Evolutionary conservation across 2,113 vertebrate genomes (phyloP).

Genomic region (Tonatia bakeri): DNA sequence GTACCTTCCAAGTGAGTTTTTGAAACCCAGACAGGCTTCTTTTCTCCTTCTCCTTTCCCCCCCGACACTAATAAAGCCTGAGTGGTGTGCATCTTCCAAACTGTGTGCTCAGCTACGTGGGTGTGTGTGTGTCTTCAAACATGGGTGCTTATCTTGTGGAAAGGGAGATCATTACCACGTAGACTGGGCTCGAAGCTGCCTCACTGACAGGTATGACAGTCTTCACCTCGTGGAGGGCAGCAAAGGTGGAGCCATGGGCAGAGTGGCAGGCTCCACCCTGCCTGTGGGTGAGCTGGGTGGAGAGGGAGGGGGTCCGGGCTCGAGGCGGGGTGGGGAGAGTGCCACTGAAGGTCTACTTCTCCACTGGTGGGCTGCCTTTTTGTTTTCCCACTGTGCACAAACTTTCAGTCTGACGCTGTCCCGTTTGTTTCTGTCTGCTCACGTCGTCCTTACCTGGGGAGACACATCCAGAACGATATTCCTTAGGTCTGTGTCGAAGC

Average conservation of each 20-base stretch:
- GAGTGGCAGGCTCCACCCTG: conserved; percentile 57
- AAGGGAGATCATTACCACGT: conserved; percentile 54
- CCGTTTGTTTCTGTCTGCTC: neutral
- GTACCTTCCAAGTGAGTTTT: neutral
- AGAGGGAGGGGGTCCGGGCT: no score
- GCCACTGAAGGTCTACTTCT: neutral
- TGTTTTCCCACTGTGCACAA: neutral
- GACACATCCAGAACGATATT: neutral
- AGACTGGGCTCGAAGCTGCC: neutral
- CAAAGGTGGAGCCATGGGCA: conserved; percentile 59
- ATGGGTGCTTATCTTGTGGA: conserved; percentile 38
- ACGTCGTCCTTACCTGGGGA: neutral
- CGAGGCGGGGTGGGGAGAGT: no score
- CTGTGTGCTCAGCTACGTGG: conserved; percentile 22
- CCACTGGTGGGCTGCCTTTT: neutral
- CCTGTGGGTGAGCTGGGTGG: no score
- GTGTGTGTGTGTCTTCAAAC: conserved; percentile 18
- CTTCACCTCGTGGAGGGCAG: conserved; percentile 65
- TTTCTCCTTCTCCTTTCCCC: neutral
- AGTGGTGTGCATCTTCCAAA: neutral
- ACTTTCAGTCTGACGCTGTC: neutral
- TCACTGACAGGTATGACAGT: conserved; percentile 61
- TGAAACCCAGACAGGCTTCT: neutral
- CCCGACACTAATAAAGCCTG: neutral
- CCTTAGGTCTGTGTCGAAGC: no score